These are phyloP conservation scores for Dryas iulia DNA, from an alignment of 1,140 invertebrate species.

Conservation along the genomic window DNA sequence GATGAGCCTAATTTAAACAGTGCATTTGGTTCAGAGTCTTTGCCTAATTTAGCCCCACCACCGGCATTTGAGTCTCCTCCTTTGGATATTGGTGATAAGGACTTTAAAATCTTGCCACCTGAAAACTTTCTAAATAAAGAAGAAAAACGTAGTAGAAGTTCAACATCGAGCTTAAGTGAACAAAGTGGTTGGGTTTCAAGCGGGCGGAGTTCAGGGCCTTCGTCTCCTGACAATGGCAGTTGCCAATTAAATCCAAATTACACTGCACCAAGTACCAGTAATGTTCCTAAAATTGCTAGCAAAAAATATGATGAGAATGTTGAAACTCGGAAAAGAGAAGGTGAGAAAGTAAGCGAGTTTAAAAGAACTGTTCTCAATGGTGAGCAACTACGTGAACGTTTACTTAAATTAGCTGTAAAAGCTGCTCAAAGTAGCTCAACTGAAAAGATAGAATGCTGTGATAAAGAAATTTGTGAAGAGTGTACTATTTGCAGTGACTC, in stretches of 20 bases:
- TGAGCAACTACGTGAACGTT: conserved; percentile 81
- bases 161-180: conserved; percentile 87
- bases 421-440: conserved; percentile 67
- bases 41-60: conserved; percentile 83
- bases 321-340: conserved; percentile 48
- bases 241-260: conserved; percentile 74
- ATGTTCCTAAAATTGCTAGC: conserved; percentile 43
- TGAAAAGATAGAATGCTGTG: conserved; percentile 78
- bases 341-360: conserved; percentile 69
- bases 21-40: conserved; percentile 81
- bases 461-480: conserved; percentile 75
- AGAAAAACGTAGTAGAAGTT: conserved; percentile 75
- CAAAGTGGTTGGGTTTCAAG: conserved; percentile 90
- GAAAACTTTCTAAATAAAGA: conserved; percentile 76
- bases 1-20: conserved; percentile 76
- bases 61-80: conserved; percentile 79
- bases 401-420: conserved; percentile 81
- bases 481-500: conserved; percentile 76
- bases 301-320: conserved; percentile 50
- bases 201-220: conserved; percentile 82
- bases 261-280: conserved; percentile 40
- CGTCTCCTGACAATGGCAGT: conserved; percentile 79
- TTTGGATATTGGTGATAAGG: conserved; percentile 75
- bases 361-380: conserved; percentile 80
- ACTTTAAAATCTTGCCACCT: conserved; percentile 78